Evolutionary conservation across 2,797 vertebrate genomes (phyloP).

Genomic region (Oreonectes daqikongensis): DNA sequence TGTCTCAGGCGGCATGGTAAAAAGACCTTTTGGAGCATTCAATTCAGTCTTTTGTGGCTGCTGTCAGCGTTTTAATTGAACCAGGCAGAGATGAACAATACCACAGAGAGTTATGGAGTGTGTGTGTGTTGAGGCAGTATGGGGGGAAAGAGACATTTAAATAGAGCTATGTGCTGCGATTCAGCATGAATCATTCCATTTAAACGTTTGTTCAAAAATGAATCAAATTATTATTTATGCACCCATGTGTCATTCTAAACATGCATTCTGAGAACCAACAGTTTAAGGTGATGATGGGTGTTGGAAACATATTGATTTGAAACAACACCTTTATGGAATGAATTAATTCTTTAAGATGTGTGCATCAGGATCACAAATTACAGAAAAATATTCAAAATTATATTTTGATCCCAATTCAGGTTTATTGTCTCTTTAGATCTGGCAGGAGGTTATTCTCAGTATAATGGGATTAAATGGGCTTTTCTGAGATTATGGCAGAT

Average conservation of each 20-base stretch:
- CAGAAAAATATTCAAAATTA: too few relatives aligned
- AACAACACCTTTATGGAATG: background rate
- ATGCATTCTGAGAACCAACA: too few relatives aligned
- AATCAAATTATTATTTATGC: background rate
- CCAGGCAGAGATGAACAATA: constrained; percentile 54
- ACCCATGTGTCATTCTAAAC: background rate
- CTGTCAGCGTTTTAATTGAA: constrained; percentile 60
- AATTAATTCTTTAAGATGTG: too few relatives aligned
- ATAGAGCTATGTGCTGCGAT: constrained; percentile 11
- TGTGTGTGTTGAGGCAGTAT: constrained; percentile 13
- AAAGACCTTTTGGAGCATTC: constrained; percentile 50
- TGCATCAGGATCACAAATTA: too few relatives aligned
- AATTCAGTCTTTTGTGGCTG: constrained; percentile 57
- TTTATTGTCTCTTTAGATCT: background rate
- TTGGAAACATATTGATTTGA: too few relatives aligned
- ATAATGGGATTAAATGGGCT: constrained; percentile 45
- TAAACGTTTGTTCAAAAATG: background rate
- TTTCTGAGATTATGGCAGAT: constrained; percentile 51
- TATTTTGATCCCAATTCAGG: background rate
- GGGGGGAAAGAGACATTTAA: constrained; percentile 10
- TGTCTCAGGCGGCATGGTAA: constrained; percentile 46
- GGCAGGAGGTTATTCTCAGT: constrained; percentile 32
- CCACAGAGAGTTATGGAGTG: constrained; percentile 34
- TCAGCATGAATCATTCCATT: background rate
- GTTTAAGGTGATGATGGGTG: too few relatives aligned